A percentile compares a stretch with the other conserved stretches of the same genome.
These are phyloP conservation scores for Lophotis ruficrista DNA, from an alignment of 2,113 vertebrate genomes.

Conservation along the genomic window DNA sequence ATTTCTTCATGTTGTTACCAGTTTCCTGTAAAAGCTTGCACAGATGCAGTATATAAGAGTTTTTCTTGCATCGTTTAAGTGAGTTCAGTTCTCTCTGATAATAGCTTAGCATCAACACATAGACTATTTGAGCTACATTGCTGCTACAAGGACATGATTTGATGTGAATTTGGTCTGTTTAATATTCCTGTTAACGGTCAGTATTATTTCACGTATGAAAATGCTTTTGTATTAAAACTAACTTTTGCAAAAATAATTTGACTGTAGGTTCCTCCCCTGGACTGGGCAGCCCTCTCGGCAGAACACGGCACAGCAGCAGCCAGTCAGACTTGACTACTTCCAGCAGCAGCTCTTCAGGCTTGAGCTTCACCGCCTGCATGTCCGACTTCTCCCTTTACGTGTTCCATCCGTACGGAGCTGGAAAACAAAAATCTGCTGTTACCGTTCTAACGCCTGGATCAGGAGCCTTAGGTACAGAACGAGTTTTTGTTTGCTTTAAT, in stretches of 20 bases:
- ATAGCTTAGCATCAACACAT: background rate
- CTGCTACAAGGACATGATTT: background rate
- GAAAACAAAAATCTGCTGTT: constrained; percentile 93
- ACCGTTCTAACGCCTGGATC: constrained; percentile 87
- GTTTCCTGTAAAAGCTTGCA: background rate
- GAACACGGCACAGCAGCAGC: constrained; percentile 95
- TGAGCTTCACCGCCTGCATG: constrained; percentile 99
- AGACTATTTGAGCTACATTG: background rate
- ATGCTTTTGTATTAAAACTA: background rate
- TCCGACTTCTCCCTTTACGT: constrained; percentile 97
- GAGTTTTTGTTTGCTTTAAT: background rate
- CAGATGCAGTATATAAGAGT: background rate
- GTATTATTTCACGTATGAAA: background rate
- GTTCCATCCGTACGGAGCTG: constrained; percentile 96
- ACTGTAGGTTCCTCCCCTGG: constrained; percentile 82
- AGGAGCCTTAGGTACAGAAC: constrained; percentile 84
- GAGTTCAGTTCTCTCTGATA: background rate
- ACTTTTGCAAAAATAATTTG: background rate
- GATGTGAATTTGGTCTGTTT: background rate
- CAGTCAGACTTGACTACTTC: constrained; percentile 91
- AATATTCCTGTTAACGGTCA: background rate
- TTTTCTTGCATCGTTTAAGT: background rate
- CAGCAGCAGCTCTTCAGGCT: constrained; percentile 90
- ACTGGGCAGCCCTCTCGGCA: constrained; percentile 89
- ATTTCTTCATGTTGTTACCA: background rate